These are phyloP conservation scores for Hippocampus zosterae DNA, from an alignment of 2,113 vertebrate genomes.

Conservation along the genomic window DNA sequence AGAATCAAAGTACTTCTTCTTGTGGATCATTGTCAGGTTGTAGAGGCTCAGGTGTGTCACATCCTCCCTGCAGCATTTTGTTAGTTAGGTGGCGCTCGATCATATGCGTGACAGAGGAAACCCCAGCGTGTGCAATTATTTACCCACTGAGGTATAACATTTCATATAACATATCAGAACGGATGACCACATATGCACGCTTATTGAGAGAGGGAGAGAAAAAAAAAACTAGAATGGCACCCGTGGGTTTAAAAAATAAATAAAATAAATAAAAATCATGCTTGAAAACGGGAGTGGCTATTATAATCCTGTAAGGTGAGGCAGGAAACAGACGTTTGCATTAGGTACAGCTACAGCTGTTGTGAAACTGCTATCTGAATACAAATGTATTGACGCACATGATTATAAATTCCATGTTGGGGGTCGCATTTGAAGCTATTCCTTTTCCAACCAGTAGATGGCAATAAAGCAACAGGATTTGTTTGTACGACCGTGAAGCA, in stretches of 20 bases:
- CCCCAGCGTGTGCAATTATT: no score
- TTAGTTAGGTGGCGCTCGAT: neutral
- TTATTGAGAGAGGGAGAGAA: neutral
- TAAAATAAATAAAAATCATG: no score
- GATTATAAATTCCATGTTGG: neutral
- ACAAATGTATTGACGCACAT: no score
- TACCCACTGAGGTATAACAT: no score
- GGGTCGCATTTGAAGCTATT: neutral
- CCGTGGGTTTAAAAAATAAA: no score
- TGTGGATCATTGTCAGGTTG: slow-evolving; percentile 97
- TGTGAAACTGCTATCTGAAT: no score
- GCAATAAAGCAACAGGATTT: neutral
- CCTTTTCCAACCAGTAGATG: neutral
- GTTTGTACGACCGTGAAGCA: slow-evolving; percentile 3
- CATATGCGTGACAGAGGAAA: neutral
- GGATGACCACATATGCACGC: neutral
- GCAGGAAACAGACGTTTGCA: no score
- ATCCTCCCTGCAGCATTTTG: slow-evolving; percentile 81
- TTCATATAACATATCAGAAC: no score
- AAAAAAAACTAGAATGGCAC: neutral
- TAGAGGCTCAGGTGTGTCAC: slow-evolving; percentile 96
- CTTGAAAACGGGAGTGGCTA: no score
- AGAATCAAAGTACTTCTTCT: slow-evolving; percentile 99
- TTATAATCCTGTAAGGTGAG: no score
- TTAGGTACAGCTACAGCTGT: no score